Base-by-base conservation (phyloP, 1,140 invertebrate genomes). In the Calycopis cecrops region DNA sequence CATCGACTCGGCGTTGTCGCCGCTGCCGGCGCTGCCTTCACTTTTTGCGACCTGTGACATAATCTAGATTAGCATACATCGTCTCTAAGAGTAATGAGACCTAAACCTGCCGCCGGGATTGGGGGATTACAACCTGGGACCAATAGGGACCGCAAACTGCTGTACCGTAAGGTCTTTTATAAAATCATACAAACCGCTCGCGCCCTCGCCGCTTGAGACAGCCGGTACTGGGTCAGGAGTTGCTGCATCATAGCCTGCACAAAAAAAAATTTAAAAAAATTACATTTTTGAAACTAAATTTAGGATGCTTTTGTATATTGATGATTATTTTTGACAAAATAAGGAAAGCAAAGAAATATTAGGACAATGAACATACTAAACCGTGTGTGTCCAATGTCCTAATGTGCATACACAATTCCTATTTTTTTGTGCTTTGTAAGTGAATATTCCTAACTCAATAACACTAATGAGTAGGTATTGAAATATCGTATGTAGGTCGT, bases 191-290 rank as follows among this genome's bases (percentile, higher is more conserved):
- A 73, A 87, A 87, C 84, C 84, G 81, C 65, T 62, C 82, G 85
- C 62, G 76, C 69, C 55, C 83, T 67, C 59, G 85, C 82, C 65
- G 95, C 93, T 65, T 95, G 94, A 88, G 95, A 93, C 37, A 93
- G 78, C 16, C 93, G 88, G 68, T 94, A 95, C 71, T 96, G 94
- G 42, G 93, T 90, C 58, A 95, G 93, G 14, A 97, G 80, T 71
- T 96, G 94, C 48, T 92, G 92, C 69, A 94, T 84, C 60, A 87
- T 62, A 10, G 73, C 77, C 87, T 88, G 80, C 0, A 71, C 70
- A 71, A 60, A 35, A 40, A 60, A 49, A 49, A 35, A 52, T 35
- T 58, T 48, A 33, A 11, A 57, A n/a, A n/a, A n/a, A n/a, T n/a
- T n/a, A n/a, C n/a, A n/a, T n/a, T n/a, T n/a, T n/a, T n/a, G n/a